These are phyloP conservation scores for Atherinosoma microstoma DNA, from an alignment of 2,797 vertebrate genomes.

Conservation along the genomic window DNA sequence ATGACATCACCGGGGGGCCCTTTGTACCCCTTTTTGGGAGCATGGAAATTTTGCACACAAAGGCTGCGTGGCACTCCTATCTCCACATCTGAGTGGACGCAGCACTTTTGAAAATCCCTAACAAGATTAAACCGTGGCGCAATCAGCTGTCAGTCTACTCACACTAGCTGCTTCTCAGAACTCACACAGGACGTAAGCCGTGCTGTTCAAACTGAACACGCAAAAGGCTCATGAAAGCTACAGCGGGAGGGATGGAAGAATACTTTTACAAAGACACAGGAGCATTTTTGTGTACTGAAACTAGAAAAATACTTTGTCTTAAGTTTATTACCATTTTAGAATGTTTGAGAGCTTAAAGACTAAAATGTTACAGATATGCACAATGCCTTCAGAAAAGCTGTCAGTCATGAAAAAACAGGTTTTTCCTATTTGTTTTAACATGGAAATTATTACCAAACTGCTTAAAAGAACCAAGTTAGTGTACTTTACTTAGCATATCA, in stretches of 20 bases:
- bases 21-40: constrained; percentile 74
- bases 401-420: not conserved
- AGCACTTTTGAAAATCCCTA: constrained; percentile 88
- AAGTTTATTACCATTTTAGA: not conserved
- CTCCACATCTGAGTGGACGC: constrained; percentile 85
- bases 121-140: constrained; percentile 85
- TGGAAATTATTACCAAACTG: not conserved
- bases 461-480: not conserved
- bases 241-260: constrained; percentile 10
- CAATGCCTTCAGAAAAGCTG: not conserved
- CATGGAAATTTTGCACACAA: constrained; percentile 84
- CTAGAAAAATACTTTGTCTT: not conserved
- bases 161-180: constrained; percentile 73
- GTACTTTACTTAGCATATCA: not conserved
- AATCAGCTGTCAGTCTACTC: constrained; percentile 80
- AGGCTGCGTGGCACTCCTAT: constrained; percentile 78
- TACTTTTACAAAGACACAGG: constrained; percentile 10
- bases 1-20: constrained; percentile 82
- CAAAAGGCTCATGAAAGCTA: constrained; percentile 44
- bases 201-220: constrained; percentile 61
- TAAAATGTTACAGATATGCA: not conserved
- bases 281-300: not conserved
- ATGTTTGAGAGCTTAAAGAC: not conserved
- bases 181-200: constrained; percentile 67
- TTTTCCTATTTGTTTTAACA: not conserved